Base-by-base conservation (phyloP, 2,888 invertebrate genomes). In the Cerastis leucographa region DNA sequence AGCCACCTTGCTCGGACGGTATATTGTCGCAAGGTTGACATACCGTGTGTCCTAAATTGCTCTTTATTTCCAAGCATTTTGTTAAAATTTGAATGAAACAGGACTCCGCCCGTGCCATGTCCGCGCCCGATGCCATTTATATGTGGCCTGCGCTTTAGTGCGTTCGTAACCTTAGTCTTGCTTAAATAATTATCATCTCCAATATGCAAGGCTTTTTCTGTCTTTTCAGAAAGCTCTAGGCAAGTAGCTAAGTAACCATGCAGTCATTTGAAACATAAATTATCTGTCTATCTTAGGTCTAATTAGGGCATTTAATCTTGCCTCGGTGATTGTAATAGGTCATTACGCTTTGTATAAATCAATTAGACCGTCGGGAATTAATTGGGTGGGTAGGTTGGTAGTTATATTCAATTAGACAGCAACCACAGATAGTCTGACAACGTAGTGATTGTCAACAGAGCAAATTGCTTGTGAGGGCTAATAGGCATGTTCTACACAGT, bases 311-410 rank as follows among this genome's bases (percentile, higher is more conserved):
- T n/a, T 42, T n/a, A 42, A 14, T n/a, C 17, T 44, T 25, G 40
- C 19, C 29, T 14, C 29, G 6, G 40, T 61, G n/a, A 42, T 62
- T 74, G 9, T 42, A 17, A 51, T 61, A 25, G 46, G 25, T 44
- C 51, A 71, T 44, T 61, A 61, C 29, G 49, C 35, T 61, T 62
- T 80, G 29, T 40, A 40, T n/a, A 80, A 80, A 61, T 51, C 51
- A 54, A 62, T 62, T 54, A 80, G 25, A 25, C 44, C 22, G 17
- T 80, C 44, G 54, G 44, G 44, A 80, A 54, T 64, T 62, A 46
- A 80, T 62, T 80, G 25, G 61, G 12, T 42, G 61, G 17, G 29
- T 29, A 29, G 14, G 2, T 35, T 44, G 14, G 12, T 14, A 54
- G 25, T 14, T n/a, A 71, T n/a, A 71, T 54, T 70, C 44, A 80